Conservation (phyloP, 2,797 vertebrate species). For the Hemitrygon akajei region DNA sequence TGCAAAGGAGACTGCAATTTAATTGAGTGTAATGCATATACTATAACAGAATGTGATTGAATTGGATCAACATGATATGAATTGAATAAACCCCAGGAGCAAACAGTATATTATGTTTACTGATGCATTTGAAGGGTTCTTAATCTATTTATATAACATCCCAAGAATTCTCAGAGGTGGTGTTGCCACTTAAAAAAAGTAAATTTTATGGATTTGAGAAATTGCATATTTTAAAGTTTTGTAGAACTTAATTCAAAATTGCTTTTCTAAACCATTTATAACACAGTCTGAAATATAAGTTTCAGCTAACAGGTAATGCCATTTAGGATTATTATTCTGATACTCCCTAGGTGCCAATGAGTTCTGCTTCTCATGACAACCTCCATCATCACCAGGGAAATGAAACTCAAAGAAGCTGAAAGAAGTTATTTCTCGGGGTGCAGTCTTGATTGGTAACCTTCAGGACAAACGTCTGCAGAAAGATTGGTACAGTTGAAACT, state of each 20-base stretch:
- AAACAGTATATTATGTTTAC: constrained; percentile 31
- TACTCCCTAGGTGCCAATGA: neutral
- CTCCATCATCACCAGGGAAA: neutral
- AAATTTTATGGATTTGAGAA: neutral
- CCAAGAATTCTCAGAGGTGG: neutral
- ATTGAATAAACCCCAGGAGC: constrained; percentile 15
- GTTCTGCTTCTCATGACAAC: neutral
- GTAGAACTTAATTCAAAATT: neutral
- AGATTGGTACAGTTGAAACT: neutral
- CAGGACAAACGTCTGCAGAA: neutral
- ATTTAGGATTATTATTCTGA: neutral
- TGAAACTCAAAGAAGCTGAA: neutral
- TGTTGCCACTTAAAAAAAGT: neutral
- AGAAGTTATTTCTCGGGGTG: neutral
- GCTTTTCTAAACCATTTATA: neutral
- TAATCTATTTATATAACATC: neutral
- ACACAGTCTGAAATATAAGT: neutral
- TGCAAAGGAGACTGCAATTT: neutral
- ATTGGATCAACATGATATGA: constrained; percentile 37
- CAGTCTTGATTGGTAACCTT: neutral
- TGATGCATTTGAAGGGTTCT: constrained; percentile 10
- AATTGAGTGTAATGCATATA: constrained; percentile 18
- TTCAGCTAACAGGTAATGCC: neutral
- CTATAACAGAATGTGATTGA: constrained; percentile 15
- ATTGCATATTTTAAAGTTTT: neutral